A percentile compares a stretch with the other conserved stretches of the same genome.
Evolutionary conservation across 1,140 invertebrate genomes (phyloP).

Genomic region (Leptinotarsa texana): DNA sequence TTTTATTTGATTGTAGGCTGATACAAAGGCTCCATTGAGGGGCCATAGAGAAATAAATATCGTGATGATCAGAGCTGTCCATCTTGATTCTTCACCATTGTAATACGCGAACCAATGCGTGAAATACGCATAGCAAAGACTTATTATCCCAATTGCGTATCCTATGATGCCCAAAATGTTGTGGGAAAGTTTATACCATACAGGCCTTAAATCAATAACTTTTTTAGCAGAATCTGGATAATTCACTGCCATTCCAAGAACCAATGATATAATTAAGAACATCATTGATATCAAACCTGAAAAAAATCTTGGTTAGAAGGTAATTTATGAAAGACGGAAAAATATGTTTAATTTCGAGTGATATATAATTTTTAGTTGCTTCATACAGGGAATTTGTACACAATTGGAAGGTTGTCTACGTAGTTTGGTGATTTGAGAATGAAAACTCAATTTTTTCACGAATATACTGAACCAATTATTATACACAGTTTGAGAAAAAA

Average conservation of each 20-base stretch:
- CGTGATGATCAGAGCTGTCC: constrained; percentile 40
- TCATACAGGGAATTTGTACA: too few species aligned
- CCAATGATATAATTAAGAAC: constrained; percentile 35
- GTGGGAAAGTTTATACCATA: constrained; percentile 40
- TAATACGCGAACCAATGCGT: constrained; percentile 46
- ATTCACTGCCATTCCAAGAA: constrained; percentile 37
- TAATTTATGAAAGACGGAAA: too few species aligned
- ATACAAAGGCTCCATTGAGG: constrained; percentile 39
- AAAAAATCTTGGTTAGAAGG: neutral
- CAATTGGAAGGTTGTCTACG: too few species aligned
- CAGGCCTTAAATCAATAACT: constrained; percentile 9
- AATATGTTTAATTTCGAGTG: too few species aligned
- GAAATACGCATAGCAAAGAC: constrained; percentile 42
- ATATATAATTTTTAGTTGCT: too few species aligned
- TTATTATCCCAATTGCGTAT: constrained; percentile 43
- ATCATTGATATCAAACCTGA: constrained; percentile 45
- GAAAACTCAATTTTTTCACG: too few species aligned
- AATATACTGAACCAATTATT: too few species aligned
- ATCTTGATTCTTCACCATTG: constrained; percentile 38
- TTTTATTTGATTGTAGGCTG: constrained; percentile 41
- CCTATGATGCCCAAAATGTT: constrained; percentile 41
- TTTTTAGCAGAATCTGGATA: constrained; percentile 33
- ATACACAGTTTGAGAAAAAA: too few species aligned
- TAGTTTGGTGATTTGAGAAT: too few species aligned
- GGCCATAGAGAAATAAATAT: constrained; percentile 38